phyloP scores from a whole-genome alignment of 1,140 invertebrate species.

The Tribolium castaneum region DNA sequence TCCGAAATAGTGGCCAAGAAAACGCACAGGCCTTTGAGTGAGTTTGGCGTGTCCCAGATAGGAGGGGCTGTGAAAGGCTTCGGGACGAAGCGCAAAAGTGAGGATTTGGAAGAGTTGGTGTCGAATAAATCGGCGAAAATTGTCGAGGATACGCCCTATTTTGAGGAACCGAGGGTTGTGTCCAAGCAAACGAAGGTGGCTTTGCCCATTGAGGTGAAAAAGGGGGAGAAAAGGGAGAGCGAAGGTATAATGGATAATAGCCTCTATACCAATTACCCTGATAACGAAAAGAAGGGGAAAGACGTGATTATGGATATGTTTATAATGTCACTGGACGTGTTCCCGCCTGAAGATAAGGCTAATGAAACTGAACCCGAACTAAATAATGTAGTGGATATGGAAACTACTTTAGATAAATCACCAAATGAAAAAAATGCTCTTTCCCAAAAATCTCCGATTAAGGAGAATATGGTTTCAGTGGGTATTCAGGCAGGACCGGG shows the following conservation, averaged over 20 bases:
- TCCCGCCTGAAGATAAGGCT: constrained; percentile 14
- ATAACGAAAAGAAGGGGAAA: constrained; percentile 55
- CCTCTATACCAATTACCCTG: constrained; percentile 47
- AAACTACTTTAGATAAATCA: neutral
- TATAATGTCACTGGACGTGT: constrained; percentile 56
- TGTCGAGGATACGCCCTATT: neutral
- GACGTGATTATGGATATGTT: constrained; percentile 59
- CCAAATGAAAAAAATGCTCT: too few species aligned
- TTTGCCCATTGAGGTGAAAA: neutral
- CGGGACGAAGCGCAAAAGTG: constrained; percentile 43
- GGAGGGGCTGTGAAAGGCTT: constrained; percentile 53
- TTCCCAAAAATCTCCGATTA: neutral
- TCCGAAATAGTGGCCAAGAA: neutral
- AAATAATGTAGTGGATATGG: neutral
- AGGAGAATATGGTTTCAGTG: constrained; percentile 4
- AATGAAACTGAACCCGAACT: constrained; percentile 14
- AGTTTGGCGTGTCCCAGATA: constrained; percentile 57
- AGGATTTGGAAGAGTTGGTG: neutral
- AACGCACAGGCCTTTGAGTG: neutral
- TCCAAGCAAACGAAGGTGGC: neutral
- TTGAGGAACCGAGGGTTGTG: neutral
- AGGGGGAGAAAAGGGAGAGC: neutral
- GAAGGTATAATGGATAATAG: neutral
- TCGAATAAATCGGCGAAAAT: constrained; percentile 12
- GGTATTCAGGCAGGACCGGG: neutral